Conservation (phyloP, 1,140 invertebrate genomes). For the Drosophila pectinifera region DNA sequence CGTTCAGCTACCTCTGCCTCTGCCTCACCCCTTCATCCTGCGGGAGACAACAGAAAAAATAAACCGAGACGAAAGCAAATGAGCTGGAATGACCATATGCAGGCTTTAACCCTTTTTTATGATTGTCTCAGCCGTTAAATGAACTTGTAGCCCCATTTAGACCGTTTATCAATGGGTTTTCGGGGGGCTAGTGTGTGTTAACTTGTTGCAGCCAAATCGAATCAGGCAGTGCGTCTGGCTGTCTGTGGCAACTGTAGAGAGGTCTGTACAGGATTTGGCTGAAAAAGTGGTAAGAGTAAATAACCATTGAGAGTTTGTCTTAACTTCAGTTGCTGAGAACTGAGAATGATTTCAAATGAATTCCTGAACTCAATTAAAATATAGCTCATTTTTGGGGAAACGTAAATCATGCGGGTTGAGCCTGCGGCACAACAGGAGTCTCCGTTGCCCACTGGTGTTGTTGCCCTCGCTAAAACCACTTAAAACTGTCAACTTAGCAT, state of each 20-base stretch:
- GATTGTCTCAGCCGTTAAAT: conserved; percentile 68
- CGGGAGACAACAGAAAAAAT: conserved; percentile 45
- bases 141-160: conserved; percentile 41
- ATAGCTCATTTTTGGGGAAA: conserved; percentile 39
- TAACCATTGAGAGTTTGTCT: no score
- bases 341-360: conserved; percentile 20
- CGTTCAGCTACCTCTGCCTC: conserved; percentile 34
- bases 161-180: conserved; percentile 4
- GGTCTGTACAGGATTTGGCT: no score
- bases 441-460: conserved; percentile 30
- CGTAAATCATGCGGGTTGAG: conserved; percentile 54
- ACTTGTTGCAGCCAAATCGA: conserved; percentile 62
- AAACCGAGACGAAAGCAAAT: conserved; percentile 64
- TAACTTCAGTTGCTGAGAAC: no score
- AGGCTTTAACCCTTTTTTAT: conserved; percentile 66
- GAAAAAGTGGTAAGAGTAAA: no score
- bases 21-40: conserved; percentile 7
- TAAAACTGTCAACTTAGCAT: conserved; percentile 79
- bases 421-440: conserved; percentile 65
- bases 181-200: conserved; percentile 25
- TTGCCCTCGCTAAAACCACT: conserved; percentile 60
- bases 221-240: conserved; percentile 26
- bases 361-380: conserved; percentile 46
- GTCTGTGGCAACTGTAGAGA: neutral
- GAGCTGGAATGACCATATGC: conserved; percentile 44